A percentile compares a stretch with the other conserved stretches of the same genome.
Conservation (phyloP, 2,113 vertebrate species). For the Holacanthus passer region DNA sequence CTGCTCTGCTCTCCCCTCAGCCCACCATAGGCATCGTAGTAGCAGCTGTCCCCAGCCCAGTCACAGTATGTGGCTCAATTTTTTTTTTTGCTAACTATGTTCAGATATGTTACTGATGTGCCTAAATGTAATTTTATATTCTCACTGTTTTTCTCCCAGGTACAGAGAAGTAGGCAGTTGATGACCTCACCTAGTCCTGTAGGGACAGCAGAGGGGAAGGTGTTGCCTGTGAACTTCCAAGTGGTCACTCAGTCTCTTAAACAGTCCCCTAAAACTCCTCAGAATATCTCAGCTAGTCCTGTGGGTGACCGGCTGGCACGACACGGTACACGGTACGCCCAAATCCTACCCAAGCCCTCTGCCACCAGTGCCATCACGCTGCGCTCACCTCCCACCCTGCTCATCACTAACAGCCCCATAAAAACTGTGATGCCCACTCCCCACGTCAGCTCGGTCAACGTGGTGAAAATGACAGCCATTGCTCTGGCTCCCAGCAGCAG, state of each 20-base stretch:
- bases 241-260: conserved; percentile 96
- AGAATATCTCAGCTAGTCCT: conserved; percentile 94
- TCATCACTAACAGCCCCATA: conserved; percentile 98
- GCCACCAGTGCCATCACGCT: conserved; percentile 94
- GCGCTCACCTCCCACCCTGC: conserved; percentile 95
- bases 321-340: conserved; percentile 91
- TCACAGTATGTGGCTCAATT: conserved; percentile 87
- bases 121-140: conserved; percentile 81
- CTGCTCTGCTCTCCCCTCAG: conserved; percentile 95
- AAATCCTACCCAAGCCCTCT: conserved; percentile 97
- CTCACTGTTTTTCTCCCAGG: conserved; percentile 85
- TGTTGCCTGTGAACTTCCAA: conserved; percentile 96
- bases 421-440: conserved; percentile 96
- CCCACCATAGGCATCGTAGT: conserved; percentile 98
- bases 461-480: conserved; percentile 98
- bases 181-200: conserved; percentile 97
- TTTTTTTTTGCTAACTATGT: neutral
- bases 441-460: conserved; percentile 94
- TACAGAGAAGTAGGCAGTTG: conserved; percentile 93
- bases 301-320: conserved; percentile 95
- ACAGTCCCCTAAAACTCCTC: conserved; percentile 95
- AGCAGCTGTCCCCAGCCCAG: conserved; percentile 95
- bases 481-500: conserved; percentile 91
- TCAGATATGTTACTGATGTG: neutral
- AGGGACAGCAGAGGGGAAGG: conserved; percentile 92